Evolutionary conservation across 1,140 invertebrate species (phyloP), one percentile per base, ranked within the genome.

Genomic region (Drosophila subobscura): DNA sequence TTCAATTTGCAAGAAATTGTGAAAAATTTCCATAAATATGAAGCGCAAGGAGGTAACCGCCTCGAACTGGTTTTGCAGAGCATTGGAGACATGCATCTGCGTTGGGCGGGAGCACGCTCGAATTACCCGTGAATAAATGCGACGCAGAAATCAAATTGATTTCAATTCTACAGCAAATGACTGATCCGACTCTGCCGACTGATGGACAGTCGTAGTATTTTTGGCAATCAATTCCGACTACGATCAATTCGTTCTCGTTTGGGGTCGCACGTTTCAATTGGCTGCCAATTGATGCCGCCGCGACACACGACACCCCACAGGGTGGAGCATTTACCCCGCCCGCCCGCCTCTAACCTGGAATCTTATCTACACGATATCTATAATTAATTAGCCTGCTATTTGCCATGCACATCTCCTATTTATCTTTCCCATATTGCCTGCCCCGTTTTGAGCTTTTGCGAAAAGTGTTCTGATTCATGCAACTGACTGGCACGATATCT

Each of bases 91-190:
- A 40, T 47, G 66, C 83, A 81, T 37, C 10, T 33, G 29, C 8
- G 73, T 64, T 85, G 81, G 53, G 71, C 8, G 51, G 53, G 71
- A 33, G 51, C 77, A 74, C 70, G 81, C 71, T 86, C 74, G 27
- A 65, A 58, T 86, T 81, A 67, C 81, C 71, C 57, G 63, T 70
- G 52, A 80, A 64, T 86, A 80, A 85, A 73, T 79, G 67, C 81
- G 81, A 63, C 67, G 77, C 67, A 86, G 70, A 74, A 58, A 75
- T 60, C 64, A 86, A 86, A 86, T 86, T 86, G 81, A 77, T 81
- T 86, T 81, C 50, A 86, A 85, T 85, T 84, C 70, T 71, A 3
- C 55, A 77, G 56, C 65, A 68, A 68, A 66, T 67, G 63, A 67
- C 29, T 72, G 45, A 52, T 72, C 51, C 33, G 33, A 61, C 50